Conservation (phyloP, 2,888 invertebrate genomes). For the Ophioninae sp. region DNA sequence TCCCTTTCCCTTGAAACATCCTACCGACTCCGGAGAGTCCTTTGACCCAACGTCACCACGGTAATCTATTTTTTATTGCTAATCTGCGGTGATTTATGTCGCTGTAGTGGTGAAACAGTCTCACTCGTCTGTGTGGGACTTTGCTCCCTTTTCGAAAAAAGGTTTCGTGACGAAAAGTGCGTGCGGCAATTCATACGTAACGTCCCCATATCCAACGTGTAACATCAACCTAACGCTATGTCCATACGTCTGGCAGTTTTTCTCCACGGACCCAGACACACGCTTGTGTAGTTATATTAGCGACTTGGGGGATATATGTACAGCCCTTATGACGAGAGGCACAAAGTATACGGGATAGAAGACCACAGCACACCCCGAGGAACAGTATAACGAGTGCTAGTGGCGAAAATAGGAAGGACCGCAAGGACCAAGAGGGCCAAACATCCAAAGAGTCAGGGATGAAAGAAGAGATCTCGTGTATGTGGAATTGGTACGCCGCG, state of each 20-base stretch:
- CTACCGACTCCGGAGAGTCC: neutral
- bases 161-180: constrained; percentile 43
- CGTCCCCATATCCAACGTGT: neutral
- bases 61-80: constrained; percentile 73
- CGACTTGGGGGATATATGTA: constrained; percentile 35
- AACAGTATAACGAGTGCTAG: constrained; percentile 29
- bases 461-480: constrained; percentile 28
- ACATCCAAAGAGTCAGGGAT: neutral
- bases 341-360: constrained; percentile 7
- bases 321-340: constrained; percentile 14
- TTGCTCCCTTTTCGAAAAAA: neutral
- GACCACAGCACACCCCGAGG: constrained; percentile 46
- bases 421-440: constrained; percentile 7
- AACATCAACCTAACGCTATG: neutral
- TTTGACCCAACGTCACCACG: constrained; percentile 50
- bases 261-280: neutral
- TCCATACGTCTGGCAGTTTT: neutral
- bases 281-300: constrained; percentile 19
- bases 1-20: neutral
- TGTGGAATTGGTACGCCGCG: neutral
- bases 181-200: constrained; percentile 10
- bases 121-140: neutral
- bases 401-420: neutral
- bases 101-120: constrained; percentile 14
- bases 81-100: constrained; percentile 72